Base-by-base conservation (phyloP, 2,113 vertebrate species). In the Hippocampus guttulatus region DNA sequence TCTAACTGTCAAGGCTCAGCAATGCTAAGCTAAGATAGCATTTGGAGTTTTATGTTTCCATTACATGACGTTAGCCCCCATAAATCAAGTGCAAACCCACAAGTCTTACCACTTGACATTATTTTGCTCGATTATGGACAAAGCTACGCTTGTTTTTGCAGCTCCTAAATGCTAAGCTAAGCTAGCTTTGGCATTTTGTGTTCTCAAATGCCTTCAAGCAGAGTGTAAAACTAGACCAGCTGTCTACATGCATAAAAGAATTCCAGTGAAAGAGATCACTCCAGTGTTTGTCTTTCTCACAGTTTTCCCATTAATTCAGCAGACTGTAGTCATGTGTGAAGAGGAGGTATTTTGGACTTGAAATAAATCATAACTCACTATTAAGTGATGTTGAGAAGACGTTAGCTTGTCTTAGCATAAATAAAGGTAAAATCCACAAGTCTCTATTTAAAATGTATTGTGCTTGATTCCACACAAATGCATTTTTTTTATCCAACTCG, bases 1-100 rank as follows among this genome's bases (percentile, higher is more conserved):
- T 61, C 69, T n/a, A n/a, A 23, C 2, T 64, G 40, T 62, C 64
- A 54, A 67, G 25, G 38, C 41, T 69, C 55, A 16, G 51, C 62
- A 69, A 45, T n/a, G 61, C 9, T 57, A 30, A 33, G 20, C 40
- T 64, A 64, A 43, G 5, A 12, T 58, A 23, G 10, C n/a, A 57
- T 57, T 55, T 55, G 52, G 5, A 5, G 18, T 51, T 51, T 18
- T 51, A 16, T 51, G 52, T 55, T 21, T 21, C 21, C 11, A 1
- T 58, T 27, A 14, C 12, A 0, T 25, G 25, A 58, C 25, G 23
- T 58, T 58, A 25, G 55, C 11, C n/a, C 25, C 11, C 52, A 55
- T 55, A 55, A 58, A 58, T 58, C 55, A 58, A 9, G 12, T 25
- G 55, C 12, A 25, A 58, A 58, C 10, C 23, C 55, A 5, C 55